Conservation (phyloP, 1,140 invertebrate species). For the Drosophila ambigua region DNA sequence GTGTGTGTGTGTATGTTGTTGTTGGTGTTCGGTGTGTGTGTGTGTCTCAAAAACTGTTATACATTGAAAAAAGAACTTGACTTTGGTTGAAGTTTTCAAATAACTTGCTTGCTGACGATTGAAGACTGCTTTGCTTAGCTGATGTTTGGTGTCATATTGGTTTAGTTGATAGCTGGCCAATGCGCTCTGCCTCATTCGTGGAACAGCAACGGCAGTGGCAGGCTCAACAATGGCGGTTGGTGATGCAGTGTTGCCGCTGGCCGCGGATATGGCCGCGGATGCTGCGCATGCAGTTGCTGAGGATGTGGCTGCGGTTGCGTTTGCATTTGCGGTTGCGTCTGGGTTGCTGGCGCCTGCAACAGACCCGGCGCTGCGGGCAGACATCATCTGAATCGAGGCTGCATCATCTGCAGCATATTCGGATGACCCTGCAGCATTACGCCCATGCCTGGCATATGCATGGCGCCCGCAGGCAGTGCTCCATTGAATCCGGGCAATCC, state of each 20-base stretch:
- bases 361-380: slow-evolving; percentile 81
- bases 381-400: slow-evolving; percentile 91
- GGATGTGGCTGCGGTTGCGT: slow-evolving; percentile 69
- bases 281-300: slow-evolving; percentile 46
- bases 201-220: slow-evolving; percentile 67
- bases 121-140: slow-evolving; percentile 47
- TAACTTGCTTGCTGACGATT: slow-evolving; percentile 64
- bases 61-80: slow-evolving; percentile 70
- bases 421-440: slow-evolving; percentile 88
- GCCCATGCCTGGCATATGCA: slow-evolving; percentile 87
- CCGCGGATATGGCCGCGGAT: slow-evolving; percentile 29
- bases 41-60: slow-evolving; percentile 76
- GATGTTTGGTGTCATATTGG: slow-evolving; percentile 22
- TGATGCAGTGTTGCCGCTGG: slow-evolving; percentile 41
- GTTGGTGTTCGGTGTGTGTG: slow-evolving; percentile 39
- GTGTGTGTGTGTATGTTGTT: slow-evolving; percentile 27
- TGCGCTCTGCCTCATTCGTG: slow-evolving; percentile 55
- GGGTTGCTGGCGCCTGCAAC: slow-evolving; percentile 62
- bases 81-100: slow-evolving; percentile 68
- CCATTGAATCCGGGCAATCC: slow-evolving; percentile 86
- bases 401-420: slow-evolving; percentile 89
- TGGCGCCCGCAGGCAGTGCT: slow-evolving; percentile 84
- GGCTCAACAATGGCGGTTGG: slow-evolving; percentile 52
- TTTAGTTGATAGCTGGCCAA: slow-evolving; percentile 2
- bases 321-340: slow-evolving; percentile 51